Conservation (phyloP, 1,140 invertebrate genomes). For the Procambarus clarkii region DNA sequence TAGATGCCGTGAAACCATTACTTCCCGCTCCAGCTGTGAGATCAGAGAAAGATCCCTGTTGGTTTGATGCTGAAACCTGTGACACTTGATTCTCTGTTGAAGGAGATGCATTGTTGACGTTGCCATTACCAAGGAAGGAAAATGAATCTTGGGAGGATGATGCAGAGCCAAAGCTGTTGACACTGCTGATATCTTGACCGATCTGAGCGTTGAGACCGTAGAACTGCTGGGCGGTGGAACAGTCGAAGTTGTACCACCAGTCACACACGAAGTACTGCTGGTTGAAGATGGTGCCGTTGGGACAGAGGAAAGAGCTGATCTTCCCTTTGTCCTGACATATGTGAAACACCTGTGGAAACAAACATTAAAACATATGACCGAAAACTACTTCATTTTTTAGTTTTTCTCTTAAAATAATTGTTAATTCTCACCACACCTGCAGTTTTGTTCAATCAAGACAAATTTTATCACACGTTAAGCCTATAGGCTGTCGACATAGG, state of each 20-base stretch:
- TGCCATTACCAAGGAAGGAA: neutral
- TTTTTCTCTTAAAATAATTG: neutral
- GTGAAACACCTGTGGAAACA: slow-evolving; percentile 73
- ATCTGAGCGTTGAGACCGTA: slow-evolving; percentile 23
- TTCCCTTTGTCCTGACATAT: slow-evolving; percentile 75
- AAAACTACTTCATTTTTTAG: no score
- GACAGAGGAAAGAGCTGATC: slow-evolving; percentile 75
- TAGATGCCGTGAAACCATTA: no score
- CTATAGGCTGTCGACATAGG: neutral
- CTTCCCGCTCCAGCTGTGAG: neutral
- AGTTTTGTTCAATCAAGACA: neutral
- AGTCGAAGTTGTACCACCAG: slow-evolving; percentile 75
- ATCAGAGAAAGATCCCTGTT: neutral
- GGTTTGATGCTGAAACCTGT: neutral
- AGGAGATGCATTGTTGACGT: neutral
- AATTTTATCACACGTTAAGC: neutral
- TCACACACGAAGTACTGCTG: slow-evolving; percentile 76
- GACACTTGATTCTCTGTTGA: neutral
- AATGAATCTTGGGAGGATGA: neutral
- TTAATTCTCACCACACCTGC: neutral
- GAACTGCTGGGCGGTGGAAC: slow-evolving; percentile 70
- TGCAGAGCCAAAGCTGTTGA: neutral
- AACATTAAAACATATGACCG: neutral
- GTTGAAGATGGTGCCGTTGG: slow-evolving; percentile 76
- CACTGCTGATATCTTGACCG: neutral